Conservation (phyloP, 2,888 invertebrate species). For the Pandemis cinnamomeana region DNA sequence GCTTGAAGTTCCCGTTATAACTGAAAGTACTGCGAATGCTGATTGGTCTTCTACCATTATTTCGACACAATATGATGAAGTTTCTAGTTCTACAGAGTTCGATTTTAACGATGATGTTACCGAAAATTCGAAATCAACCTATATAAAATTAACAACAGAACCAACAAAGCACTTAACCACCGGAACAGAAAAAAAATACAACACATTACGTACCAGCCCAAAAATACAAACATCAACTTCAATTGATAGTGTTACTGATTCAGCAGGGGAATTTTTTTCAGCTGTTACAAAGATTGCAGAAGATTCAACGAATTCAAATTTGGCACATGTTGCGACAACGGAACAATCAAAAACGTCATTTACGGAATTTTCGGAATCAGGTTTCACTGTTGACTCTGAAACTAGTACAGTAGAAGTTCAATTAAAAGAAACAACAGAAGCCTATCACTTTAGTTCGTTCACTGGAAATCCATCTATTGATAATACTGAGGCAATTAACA, state of each 20-base stretch:
- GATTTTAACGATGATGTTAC: neutral
- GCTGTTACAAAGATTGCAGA: neutral
- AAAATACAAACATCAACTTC: neutral
- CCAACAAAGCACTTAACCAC: neutral
- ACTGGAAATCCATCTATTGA: neutral
- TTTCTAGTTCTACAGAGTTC: neutral
- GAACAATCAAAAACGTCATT: neutral
- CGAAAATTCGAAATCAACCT: neutral
- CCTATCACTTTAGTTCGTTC: neutral
- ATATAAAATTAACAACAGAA: neutral
- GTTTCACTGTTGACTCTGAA: neutral
- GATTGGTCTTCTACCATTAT: neutral
- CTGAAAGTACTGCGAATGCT: neutral
- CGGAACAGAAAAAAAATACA: neutral
- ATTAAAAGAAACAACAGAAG: slow-evolving; percentile 5
- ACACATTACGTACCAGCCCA: neutral
- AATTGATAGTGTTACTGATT: neutral
- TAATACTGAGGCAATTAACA: neutral
- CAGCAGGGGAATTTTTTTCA: neutral
- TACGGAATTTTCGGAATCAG: neutral
- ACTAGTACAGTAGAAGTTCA: neutral
- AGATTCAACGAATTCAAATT: neutral
- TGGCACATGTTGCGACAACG: neutral
- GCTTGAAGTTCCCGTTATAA: neutral
- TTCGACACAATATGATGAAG: neutral